phyloP scores from a whole-genome alignment of 2,113 vertebrate species.

The Chloroceryle aenea region DNA sequence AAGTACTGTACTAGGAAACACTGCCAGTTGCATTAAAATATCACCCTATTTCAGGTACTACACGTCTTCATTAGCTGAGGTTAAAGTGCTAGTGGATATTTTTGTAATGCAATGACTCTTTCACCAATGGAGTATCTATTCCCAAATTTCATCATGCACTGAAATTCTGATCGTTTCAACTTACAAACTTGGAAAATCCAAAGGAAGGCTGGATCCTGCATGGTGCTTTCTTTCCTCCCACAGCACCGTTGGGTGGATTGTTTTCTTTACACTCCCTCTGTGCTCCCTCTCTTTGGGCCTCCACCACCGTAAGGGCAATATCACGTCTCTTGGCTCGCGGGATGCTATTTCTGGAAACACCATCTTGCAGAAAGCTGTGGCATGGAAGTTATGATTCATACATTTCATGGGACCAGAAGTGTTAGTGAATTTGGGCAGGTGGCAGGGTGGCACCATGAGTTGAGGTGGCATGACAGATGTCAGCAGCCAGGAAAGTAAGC shows the following conservation, averaged over 20 bases:
- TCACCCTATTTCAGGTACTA: neutral
- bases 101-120: neutral
- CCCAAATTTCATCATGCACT: neutral
- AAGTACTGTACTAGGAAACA: neutral
- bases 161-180: neutral
- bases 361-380: neutral
- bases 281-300: conserved; percentile 16
- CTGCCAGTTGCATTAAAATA: neutral
- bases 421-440: conserved; percentile 61
- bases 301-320: neutral
- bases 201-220: neutral
- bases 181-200: neutral
- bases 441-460: neutral
- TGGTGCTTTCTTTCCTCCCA: neutral
- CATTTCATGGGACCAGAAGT: conserved; percentile 27
- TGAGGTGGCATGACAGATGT: conserved; percentile 51
- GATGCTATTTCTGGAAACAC: conserved; percentile 55
- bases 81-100: neutral
- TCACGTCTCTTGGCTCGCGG: conserved; percentile 41
- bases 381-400: conserved; percentile 59
- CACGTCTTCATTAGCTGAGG: neutral
- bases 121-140: neutral
- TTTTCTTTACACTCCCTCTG: neutral
- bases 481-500: conserved; percentile 25
- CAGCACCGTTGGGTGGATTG: accelerated